Evolutionary conservation across 2,888 invertebrate genomes (phyloP).

Genomic region (Charanyca ferruginea): DNA sequence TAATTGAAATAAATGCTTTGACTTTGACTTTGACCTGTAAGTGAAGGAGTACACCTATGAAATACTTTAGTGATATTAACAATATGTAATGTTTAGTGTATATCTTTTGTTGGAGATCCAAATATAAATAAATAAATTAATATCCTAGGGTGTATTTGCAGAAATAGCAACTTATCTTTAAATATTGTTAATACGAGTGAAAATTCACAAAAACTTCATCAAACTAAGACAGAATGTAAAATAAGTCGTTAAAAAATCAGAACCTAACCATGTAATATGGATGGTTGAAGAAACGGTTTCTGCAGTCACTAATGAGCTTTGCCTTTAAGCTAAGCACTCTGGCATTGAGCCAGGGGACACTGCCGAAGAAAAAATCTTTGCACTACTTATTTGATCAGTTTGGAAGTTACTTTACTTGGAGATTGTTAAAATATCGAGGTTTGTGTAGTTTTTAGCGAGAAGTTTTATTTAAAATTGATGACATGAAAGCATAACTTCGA

Average conservation of each 20-base stretch:
- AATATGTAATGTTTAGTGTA: too few species aligned
- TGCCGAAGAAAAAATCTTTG: conserved; percentile 40
- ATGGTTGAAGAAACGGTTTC: conserved; percentile 37
- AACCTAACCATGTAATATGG: conserved; percentile 18
- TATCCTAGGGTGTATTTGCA: too few species aligned
- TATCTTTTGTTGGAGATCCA: too few species aligned
- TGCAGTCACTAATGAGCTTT: conserved; percentile 49
- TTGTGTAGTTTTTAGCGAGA: neutral
- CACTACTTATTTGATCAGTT: conserved; percentile 38
- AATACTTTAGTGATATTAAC: too few species aligned
- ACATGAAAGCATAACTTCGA: neutral
- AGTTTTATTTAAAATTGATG: conserved; percentile 3
- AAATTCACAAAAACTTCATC: too few species aligned
- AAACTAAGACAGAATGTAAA: neutral
- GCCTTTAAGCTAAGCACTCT: conserved; percentile 53
- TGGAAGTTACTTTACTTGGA: conserved; percentile 14
- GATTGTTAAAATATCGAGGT: conserved; percentile 1
- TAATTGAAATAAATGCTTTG: too few species aligned
- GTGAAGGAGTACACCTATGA: too few species aligned
- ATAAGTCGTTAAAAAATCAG: conserved; percentile 18
- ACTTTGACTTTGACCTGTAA: too few species aligned
- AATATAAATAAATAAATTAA: too few species aligned
- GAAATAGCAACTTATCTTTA: too few species aligned
- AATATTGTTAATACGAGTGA: too few species aligned
- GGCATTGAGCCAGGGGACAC: conserved; percentile 44